phyloP scores from a whole-genome alignment of 1,140 invertebrate genomes.

The Hyposmocoma kahamanoa region DNA sequence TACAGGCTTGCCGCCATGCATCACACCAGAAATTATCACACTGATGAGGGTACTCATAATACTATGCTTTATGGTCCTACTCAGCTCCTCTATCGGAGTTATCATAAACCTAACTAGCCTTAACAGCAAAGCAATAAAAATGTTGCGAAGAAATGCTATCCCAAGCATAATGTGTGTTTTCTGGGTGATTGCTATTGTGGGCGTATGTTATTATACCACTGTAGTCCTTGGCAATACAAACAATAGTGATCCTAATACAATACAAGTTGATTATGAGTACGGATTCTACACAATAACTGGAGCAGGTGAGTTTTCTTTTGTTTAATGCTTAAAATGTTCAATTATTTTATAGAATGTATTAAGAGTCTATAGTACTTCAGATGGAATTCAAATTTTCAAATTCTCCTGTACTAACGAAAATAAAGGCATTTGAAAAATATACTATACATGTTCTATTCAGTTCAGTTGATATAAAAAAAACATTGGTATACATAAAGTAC shows the following conservation, averaged over 20 bases:
- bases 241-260: slow-evolving; percentile 50
- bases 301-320: slow-evolving; percentile 57
- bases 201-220: slow-evolving; percentile 73
- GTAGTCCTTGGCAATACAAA: slow-evolving; percentile 65
- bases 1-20: slow-evolving; percentile 63
- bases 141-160: slow-evolving; percentile 70
- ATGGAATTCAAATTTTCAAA: too few species aligned
- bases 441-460: too few species aligned
- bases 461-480: too few species aligned
- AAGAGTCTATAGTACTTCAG: too few species aligned
- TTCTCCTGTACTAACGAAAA: too few species aligned
- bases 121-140: slow-evolving; percentile 65
- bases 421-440: too few species aligned
- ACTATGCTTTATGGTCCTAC: slow-evolving; percentile 71
- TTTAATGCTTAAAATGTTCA: too few species aligned
- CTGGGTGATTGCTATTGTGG: slow-evolving; percentile 73
- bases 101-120: slow-evolving; percentile 71
- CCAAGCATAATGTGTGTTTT: slow-evolving; percentile 73
- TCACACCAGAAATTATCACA: slow-evolving; percentile 67
- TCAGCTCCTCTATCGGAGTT: slow-evolving; percentile 71
- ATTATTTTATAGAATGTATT: too few species aligned
- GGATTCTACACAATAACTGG: slow-evolving; percentile 74
- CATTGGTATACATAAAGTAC: too few species aligned
- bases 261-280: slow-evolving; percentile 74
- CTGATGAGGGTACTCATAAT: slow-evolving; percentile 73